Evolutionary conservation across 2,797 vertebrate genomes (phyloP), one percentile per base, ranked within the genome.

Genomic region (Borostomias antarcticus): DNA sequence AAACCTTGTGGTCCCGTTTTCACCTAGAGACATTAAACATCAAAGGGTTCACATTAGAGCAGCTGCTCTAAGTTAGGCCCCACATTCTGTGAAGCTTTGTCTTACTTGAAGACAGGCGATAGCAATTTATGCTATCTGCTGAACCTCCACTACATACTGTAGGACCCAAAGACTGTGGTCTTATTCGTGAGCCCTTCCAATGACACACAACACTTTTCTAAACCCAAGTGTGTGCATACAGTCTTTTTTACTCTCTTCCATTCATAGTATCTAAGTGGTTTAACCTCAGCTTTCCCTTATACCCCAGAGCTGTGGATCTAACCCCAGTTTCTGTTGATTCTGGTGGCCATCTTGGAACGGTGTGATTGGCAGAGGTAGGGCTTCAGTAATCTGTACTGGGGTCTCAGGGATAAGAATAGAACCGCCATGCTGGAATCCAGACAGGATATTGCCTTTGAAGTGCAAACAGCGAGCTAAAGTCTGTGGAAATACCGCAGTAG

Each of bases 361-460:
- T 33, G 15, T 9, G 57, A 76, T 35, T 50, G 54, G 43, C 64
- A 58, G 58, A 54, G 17, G 40, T 11, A 28, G 60, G 5, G 9
- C 10, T 13, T n/a, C 52, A 47, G 58, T 50, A 29, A 32, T 2
- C 4, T 30, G n/a, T 6, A 30, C 17, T 1, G 37, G 13, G 4
- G 13, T 66, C 29, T 57, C 1, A 58, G 33, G 21, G 4, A 5
- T 58, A 15, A 74, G 29, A 28, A 23, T 4, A 33, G 37, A 25
- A 25, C 1, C 19, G 5, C 2, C 9, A 5, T 25, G 40, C 5
- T 21, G 40, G 47, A 11, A 28, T 53, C n/a, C 28, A 40, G 47
- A 66, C 21, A 76, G 63, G 69, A 76, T 67, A 33, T 52, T 32
- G 26, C 5, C 29, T 64, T 56, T 65, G 32, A 61, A 72, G 30